Evolutionary conservation across 37 sponge, comb jelly and placozoan genomes (phyloP).

Genomic region (Geodia barretti): DNA sequence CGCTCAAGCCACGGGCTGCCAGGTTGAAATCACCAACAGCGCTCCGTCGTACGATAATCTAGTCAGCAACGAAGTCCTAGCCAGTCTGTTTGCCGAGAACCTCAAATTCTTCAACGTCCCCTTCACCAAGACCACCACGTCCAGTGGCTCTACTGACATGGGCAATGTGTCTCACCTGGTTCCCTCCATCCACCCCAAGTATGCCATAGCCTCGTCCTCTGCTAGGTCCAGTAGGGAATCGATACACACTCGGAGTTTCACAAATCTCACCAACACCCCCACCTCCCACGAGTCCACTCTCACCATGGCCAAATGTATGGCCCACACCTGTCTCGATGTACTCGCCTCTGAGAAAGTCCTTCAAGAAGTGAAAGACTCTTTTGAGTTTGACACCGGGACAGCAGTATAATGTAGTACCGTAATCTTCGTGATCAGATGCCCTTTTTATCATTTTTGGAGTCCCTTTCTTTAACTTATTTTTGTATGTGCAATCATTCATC

Average conservation of each 20-base stretch:
- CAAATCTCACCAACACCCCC: constrained; percentile 54
- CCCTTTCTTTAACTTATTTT: too few relatives aligned
- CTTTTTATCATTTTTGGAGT: too few relatives aligned
- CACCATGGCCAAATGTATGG: constrained; percentile 77
- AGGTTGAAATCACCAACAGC: constrained; percentile 35
- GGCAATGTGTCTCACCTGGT: constrained; percentile 84
- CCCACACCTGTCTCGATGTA: constrained; percentile 73
- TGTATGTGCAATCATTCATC: too few relatives aligned
- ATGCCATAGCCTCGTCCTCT: constrained; percentile 60
- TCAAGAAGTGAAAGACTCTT: too few relatives aligned
- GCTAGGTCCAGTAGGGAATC: too few relatives aligned
- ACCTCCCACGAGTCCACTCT: constrained; percentile 64
- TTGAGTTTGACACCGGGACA: too few relatives aligned
- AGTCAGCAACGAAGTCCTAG: constrained; percentile 47
- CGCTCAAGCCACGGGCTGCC: constrained; percentile 79
- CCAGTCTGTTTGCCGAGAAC: constrained; percentile 47
- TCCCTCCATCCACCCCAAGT: constrained; percentile 87
- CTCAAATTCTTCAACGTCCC: constrained; percentile 18
- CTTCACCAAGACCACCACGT: background rate
- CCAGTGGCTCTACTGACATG: constrained; percentile 89
- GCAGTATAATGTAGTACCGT: too few relatives aligned
- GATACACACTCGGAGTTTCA: constrained; percentile 72
- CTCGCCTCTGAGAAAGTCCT: too few relatives aligned
- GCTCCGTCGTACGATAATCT: constrained; percentile 47
- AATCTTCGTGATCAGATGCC: too few relatives aligned